A percentile compares a stretch with the other conserved stretches of the same genome.
Evolutionary conservation across 2,888 invertebrate species (phyloP).

Genomic region (Balanococcus diminutus): DNA sequence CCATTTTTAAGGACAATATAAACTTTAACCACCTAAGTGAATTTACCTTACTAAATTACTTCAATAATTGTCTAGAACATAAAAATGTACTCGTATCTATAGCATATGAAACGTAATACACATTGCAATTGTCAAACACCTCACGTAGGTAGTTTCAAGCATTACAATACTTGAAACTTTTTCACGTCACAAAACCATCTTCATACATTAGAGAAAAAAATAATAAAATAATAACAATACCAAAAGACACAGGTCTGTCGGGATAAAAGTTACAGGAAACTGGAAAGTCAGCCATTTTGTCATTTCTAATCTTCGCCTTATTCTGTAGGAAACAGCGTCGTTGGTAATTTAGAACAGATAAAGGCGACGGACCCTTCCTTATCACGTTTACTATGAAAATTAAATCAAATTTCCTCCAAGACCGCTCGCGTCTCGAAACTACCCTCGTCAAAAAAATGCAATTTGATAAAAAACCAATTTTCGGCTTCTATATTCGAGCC

Average conservation of each 20-base stretch:
- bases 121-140: no score
- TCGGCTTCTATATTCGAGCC: neutral
- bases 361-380: neutral
- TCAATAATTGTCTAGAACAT: neutral
- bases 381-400: neutral
- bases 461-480: neutral
- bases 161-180: no score
- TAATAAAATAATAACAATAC: neutral
- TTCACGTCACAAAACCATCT: no score
- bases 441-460: neutral
- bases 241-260: no score
- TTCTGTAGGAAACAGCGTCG: neutral
- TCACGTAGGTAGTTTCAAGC: no score
- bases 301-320: neutral
- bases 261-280: neutral
- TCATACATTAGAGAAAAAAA: no score
- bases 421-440: neutral
- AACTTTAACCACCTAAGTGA: neutral
- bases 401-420: conserved; percentile 4
- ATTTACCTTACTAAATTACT: neutral
- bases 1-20: neutral
- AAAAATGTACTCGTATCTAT: no score
- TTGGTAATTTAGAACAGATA: neutral
- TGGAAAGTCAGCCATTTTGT: conserved; percentile 1
- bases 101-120: no score